Evolutionary conservation across 2,888 invertebrate species (phyloP).

Genomic region (Metacarcinus magister): DNA sequence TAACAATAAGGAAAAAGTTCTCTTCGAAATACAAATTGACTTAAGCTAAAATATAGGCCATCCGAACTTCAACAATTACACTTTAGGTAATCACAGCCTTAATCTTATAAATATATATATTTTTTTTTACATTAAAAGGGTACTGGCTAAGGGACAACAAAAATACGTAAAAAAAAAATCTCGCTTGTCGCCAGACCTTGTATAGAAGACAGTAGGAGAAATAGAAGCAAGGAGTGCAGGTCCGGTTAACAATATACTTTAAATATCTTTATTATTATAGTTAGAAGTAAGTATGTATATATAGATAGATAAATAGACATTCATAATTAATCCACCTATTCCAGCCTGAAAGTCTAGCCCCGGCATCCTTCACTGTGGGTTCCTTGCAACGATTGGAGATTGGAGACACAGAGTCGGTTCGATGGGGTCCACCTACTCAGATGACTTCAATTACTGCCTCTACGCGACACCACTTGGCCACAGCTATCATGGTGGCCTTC

Average conservation of each 20-base stretch:
- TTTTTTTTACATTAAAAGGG: too few relatives aligned
- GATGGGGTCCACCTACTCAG: slow-evolving; percentile 95
- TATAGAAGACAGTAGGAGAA: too few relatives aligned
- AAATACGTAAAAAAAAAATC: too few relatives aligned
- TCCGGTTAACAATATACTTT: too few relatives aligned
- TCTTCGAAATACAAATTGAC: neutral
- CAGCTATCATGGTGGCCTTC: slow-evolving; percentile 94
- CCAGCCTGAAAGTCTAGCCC: slow-evolving; percentile 90
- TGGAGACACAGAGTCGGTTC: slow-evolving; percentile 93
- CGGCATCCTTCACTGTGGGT: slow-evolving; percentile 92
- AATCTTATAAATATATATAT: too few relatives aligned
- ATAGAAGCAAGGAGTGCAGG: too few relatives aligned
- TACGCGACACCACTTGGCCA: slow-evolving; percentile 92
- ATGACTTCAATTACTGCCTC: slow-evolving; percentile 95
- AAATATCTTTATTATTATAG: too few relatives aligned
- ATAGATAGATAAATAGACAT: too few relatives aligned
- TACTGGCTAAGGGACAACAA: too few relatives aligned
- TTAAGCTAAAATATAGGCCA: neutral
- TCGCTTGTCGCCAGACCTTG: too few relatives aligned
- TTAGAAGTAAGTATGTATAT: neutral
- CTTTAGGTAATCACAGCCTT: neutral
- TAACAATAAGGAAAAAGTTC: neutral
- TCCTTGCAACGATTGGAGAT: slow-evolving; percentile 94
- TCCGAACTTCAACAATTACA: neutral
- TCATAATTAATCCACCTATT: slow-evolving; percentile 83